phyloP scores from a whole-genome alignment of 2,797 vertebrate genomes.

The Dendrocincla fuliginosa region DNA sequence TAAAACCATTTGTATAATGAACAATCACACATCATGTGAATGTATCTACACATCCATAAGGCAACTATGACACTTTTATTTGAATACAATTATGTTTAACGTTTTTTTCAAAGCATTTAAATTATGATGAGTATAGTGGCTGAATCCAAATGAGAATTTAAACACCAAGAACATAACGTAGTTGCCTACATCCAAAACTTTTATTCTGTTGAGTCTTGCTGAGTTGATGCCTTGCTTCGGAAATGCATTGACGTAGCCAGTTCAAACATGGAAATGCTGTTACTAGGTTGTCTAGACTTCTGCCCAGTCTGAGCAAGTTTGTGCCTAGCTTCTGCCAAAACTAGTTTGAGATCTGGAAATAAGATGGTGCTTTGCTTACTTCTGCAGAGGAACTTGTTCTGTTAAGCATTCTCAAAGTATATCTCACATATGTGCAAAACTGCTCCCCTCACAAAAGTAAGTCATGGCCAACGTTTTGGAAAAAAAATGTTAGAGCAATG shows the following conservation, averaged over 20 bases:
- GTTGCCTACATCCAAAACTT: neutral
- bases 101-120: neutral
- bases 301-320: slow-evolving; percentile 41
- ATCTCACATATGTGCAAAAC: slow-evolving; percentile 30
- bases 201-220: neutral
- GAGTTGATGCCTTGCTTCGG: neutral
- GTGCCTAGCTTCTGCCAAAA: slow-evolving; percentile 29
- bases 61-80: slow-evolving; percentile 3
- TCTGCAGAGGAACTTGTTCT: slow-evolving; percentile 54
- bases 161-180: neutral
- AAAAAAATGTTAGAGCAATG: neutral
- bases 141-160: neutral
- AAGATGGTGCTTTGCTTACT: neutral
- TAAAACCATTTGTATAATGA: neutral
- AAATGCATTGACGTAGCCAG: neutral
- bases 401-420: neutral
- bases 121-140: neutral
- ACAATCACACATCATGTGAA: neutral
- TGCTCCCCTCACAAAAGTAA: neutral
- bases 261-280: slow-evolving; percentile 21
- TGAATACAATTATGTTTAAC: neutral
- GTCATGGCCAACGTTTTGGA: neutral
- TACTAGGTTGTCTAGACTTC: slow-evolving; percentile 46
- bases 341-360: slow-evolving; percentile 22
- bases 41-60: neutral